Percentiles rank a stretch among this genome's conserved stretches.
phyloP scores from a whole-genome alignment of 92 coral and sea anemone genomes.

The Hydrozoanthus gracilis region DNA sequence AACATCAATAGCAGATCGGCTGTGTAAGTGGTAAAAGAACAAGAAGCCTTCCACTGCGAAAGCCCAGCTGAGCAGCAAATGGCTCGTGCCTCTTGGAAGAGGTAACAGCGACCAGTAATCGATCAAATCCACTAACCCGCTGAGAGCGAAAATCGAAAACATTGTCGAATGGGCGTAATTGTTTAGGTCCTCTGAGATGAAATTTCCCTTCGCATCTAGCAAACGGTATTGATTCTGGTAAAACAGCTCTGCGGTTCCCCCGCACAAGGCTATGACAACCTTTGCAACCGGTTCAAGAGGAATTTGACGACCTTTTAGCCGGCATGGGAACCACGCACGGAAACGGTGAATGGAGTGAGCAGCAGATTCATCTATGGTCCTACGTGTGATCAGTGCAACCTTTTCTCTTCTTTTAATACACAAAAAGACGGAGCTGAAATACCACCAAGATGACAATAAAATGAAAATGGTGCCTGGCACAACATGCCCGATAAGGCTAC shows the following conservation, averaged over 20 bases:
- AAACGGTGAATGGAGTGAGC: neutral
- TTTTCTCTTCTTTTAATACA: slow-evolving; percentile 3
- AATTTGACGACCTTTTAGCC: slow-evolving; percentile 35
- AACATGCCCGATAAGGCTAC: slow-evolving; percentile 80
- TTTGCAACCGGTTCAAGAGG: slow-evolving; percentile 83
- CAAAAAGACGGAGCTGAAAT: slow-evolving; percentile 52
- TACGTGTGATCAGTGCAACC: neutral
- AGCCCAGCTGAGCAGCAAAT: slow-evolving; percentile 62
- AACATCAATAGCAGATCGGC: slow-evolving; percentile 72
- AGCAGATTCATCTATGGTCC: neutral
- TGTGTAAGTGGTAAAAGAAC: slow-evolving; percentile 79
- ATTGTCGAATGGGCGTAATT: slow-evolving; percentile 84
- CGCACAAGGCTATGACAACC: slow-evolving; percentile 53
- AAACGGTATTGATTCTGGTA: slow-evolving; percentile 61
- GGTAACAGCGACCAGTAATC: slow-evolving; percentile 53
- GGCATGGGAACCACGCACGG: slow-evolving; percentile 45
- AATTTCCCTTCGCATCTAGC: slow-evolving; percentile 64
- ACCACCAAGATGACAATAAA: slow-evolving; percentile 80
- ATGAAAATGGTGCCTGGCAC: slow-evolving; percentile 80
- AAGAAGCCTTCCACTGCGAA: slow-evolving; percentile 83
- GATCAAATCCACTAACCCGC: slow-evolving; percentile 78
- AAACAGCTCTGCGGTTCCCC: slow-evolving; percentile 68
- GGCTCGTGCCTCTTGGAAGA: slow-evolving; percentile 72
- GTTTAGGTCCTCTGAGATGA: slow-evolving; percentile 60
- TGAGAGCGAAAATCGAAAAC: slow-evolving; percentile 85